These are phyloP conservation scores for Bradypus variegatus DNA, from an alignment of 2,797 vertebrate species.

Conservation along the genomic window DNA sequence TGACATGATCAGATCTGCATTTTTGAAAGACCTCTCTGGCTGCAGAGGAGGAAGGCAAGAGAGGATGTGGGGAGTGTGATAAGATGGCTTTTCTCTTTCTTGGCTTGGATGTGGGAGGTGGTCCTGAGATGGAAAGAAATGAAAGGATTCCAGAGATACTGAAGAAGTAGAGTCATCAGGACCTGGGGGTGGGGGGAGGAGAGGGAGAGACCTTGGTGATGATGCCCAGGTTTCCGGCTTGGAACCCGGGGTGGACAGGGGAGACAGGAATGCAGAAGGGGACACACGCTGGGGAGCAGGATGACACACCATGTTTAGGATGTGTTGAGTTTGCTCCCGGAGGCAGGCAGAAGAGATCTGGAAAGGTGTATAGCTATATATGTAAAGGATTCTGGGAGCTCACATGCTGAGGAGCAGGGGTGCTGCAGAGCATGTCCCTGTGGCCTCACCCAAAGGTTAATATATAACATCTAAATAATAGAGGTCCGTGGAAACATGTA, in stretches of 20 bases:
- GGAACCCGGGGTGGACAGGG: neutral
- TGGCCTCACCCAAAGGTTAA: too few relatives aligned
- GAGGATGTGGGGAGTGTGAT: neutral
- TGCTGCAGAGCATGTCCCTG: too few relatives aligned
- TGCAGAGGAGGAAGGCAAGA: neutral
- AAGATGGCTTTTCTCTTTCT: neutral
- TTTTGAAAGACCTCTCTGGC: neutral
- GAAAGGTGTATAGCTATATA: too few relatives aligned
- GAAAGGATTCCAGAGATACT: neutral
- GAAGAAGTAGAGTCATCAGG: neutral
- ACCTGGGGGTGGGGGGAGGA: neutral
- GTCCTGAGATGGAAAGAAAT: neutral
- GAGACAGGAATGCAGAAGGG: neutral
- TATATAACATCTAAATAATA: too few relatives aligned
- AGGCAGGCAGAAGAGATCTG: neutral
- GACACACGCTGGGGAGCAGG: neutral
- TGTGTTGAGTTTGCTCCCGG: neutral
- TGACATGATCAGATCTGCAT: neutral
- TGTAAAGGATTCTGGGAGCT: too few relatives aligned
- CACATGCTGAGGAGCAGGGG: too few relatives aligned
- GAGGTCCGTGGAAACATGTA: too few relatives aligned
- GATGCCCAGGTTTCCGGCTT: neutral
- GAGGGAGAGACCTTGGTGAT: neutral
- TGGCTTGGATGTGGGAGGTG: neutral
- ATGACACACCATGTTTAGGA: neutral